Conservation (phyloP, 2,797 vertebrate genomes). For the Acomys russatus region DNA sequence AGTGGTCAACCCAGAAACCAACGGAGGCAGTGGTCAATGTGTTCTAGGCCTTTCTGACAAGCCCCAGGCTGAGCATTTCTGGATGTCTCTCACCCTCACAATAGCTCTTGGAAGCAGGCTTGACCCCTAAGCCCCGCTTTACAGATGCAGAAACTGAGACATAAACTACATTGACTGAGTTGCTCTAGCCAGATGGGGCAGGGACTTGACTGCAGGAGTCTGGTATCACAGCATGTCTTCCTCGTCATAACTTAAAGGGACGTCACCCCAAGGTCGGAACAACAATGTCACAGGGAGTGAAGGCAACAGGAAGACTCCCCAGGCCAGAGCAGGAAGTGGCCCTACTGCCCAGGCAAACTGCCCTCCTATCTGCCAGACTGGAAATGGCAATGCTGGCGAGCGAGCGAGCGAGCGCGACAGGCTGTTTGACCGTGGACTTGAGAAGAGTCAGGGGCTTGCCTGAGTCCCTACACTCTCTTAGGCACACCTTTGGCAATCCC, state of each 20-base stretch:
- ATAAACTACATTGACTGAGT: neutral
- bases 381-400: neutral
- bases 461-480: neutral
- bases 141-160: neutral
- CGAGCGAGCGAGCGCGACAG: neutral
- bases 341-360: too few species aligned
- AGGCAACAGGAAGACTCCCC: neutral
- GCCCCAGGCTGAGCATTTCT: neutral
- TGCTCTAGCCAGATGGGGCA: neutral
- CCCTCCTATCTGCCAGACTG: neutral
- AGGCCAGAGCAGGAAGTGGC: neutral
- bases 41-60: too few species aligned
- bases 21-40: neutral
- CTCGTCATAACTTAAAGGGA: neutral
- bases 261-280: neutral
- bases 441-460: neutral
- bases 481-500: neutral
- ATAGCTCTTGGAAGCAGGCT: neutral
- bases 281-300: neutral
- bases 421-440: neutral
- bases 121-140: neutral
- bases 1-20: accelerated
- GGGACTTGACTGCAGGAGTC: neutral
- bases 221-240: neutral
- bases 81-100: neutral